Evolutionary conservation across 2,888 invertebrate species (phyloP).

Genomic region (Choreutis nemorana): DNA sequence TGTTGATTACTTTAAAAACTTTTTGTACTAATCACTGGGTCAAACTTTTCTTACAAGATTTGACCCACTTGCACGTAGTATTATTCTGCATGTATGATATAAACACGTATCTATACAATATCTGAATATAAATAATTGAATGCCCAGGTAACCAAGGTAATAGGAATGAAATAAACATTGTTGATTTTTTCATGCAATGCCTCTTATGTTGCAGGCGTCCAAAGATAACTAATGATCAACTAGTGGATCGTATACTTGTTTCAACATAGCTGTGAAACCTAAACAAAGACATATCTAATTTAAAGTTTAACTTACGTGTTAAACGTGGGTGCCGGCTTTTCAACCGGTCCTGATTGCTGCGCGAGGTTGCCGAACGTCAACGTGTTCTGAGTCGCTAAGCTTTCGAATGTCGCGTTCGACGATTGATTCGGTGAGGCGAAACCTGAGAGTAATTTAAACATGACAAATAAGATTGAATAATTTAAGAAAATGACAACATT

Average conservation of each 20-base stretch:
- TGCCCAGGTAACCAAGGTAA: too few species aligned
- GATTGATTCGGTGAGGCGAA: slow-evolving; percentile 61
- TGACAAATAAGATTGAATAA: background rate
- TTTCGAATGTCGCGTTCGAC: slow-evolving; percentile 69
- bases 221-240: too few species aligned
- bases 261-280: background rate
- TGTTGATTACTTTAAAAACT: too few species aligned
- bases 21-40: too few species aligned
- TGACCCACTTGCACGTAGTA: too few species aligned
- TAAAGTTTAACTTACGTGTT: slow-evolving; percentile 34
- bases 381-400: slow-evolving; percentile 69
- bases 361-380: slow-evolving; percentile 71
- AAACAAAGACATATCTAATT: background rate
- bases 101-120: too few species aligned
- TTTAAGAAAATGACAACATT: background rate
- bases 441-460: slow-evolving; percentile 18
- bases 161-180: too few species aligned
- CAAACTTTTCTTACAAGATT: too few species aligned
- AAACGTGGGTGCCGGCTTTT: slow-evolving; percentile 35
- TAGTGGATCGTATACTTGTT: background rate
- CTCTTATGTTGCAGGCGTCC: too few species aligned
- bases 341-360: slow-evolving; percentile 48
- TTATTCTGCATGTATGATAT: too few species aligned
- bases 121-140: too few species aligned
- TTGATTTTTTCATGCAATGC: background rate